These are phyloP conservation scores for Oncorhynchus clarkii DNA, from an alignment of 2,113 vertebrate species.

Conservation along the genomic window DNA sequence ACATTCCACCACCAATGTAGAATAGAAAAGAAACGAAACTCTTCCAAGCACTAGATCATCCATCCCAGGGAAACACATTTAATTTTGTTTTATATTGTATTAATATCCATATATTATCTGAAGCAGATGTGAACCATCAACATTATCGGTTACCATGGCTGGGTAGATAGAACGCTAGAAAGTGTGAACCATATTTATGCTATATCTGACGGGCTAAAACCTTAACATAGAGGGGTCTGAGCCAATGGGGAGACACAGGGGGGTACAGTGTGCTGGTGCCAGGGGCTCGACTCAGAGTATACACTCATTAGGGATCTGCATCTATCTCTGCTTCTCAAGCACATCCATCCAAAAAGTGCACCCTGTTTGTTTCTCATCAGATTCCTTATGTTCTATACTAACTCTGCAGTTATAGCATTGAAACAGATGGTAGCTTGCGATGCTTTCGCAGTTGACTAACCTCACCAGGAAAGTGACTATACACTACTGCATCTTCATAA, in stretches of 20 bases:
- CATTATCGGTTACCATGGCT: not conserved
- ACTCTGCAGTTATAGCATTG: slow-evolving; percentile 28
- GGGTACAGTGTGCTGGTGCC: slow-evolving; percentile 25
- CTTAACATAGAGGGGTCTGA: no score
- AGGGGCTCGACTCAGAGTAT: slow-evolving; percentile 8
- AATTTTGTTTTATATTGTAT: not conserved
- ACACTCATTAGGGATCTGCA: slow-evolving; percentile 9
- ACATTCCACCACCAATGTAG: not conserved
- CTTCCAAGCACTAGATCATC: not conserved
- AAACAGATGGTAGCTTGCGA: slow-evolving; percentile 49
- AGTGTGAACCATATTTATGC: slow-evolving; percentile 10
- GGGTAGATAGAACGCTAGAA: not conserved
- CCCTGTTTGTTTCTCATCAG: slow-evolving; percentile 8
- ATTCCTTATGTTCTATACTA: slow-evolving; percentile 11
- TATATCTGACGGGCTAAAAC: slow-evolving; percentile 1
- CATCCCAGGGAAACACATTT: not conserved
- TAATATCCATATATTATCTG: not conserved
- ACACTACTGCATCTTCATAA: slow-evolving; percentile 22
- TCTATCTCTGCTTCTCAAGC: slow-evolving; percentile 18
- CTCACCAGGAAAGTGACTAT: slow-evolving; percentile 14
- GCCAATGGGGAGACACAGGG: slow-evolving; percentile 5
- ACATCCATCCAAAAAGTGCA: slow-evolving; percentile 27
- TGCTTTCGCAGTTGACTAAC: slow-evolving; percentile 45
- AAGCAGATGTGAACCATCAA: not conserved
- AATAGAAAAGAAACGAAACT: not conserved